Conservation (phyloP, 2,797 vertebrate species). For the Eulemur rubriventer region DNA sequence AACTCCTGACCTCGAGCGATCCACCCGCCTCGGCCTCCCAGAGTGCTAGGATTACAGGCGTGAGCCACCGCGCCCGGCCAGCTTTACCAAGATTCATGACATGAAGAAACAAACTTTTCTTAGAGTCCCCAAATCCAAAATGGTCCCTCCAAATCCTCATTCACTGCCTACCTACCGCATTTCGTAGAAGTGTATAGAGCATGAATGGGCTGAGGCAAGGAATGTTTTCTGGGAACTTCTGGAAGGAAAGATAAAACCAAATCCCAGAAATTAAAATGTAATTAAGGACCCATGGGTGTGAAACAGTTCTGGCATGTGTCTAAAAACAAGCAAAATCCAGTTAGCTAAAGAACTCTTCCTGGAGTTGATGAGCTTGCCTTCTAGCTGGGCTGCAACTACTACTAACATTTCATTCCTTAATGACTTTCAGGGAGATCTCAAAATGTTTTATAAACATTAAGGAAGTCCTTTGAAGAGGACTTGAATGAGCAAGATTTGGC, state of each 20-base stretch:
- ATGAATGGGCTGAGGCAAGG: not conserved
- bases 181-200: not conserved
- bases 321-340: constrained; percentile 35
- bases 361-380: constrained; percentile 29
- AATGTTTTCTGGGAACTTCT: not conserved
- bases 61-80: too few relatives aligned
- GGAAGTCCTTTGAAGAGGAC: constrained; percentile 39
- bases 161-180: not conserved
- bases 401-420: constrained; percentile 9
- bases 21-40: too few relatives aligned
- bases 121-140: not conserved
- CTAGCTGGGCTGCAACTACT: not conserved
- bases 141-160: not conserved
- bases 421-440: constrained; percentile 37
- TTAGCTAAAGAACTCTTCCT: constrained; percentile 46
- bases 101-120: not conserved
- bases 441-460: constrained; percentile 59
- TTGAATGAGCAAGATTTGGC: constrained; percentile 39
- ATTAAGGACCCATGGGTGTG: not conserved
- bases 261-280: not conserved
- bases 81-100: not conserved
- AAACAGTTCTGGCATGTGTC: constrained; percentile 3
- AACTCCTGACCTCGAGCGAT: too few relatives aligned
- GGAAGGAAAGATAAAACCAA: not conserved
- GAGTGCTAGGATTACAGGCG: too few relatives aligned